These are phyloP conservation scores for Nesometra sesokonis DNA, from an alignment of 35 echinoderm and acorn worm genomes.

Conservation along the genomic window DNA sequence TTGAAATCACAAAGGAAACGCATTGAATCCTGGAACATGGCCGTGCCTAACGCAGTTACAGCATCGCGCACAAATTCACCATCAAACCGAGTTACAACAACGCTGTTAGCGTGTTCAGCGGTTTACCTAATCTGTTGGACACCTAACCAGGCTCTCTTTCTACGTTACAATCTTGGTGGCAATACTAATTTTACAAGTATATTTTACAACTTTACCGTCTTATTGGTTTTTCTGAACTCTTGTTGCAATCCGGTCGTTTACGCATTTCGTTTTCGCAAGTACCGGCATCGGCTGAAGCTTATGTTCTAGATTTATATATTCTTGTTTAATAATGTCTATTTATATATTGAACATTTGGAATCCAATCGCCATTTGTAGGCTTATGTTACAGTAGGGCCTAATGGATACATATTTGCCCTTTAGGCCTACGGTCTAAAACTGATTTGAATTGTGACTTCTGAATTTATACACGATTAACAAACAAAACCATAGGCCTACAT, in stretches of 20 bases:
- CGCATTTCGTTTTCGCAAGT: slow-evolving; percentile 17
- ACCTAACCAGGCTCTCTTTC: slow-evolving; percentile 25
- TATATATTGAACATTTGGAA: no score
- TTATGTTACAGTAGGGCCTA: no score
- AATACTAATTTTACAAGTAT: slow-evolving; percentile 2
- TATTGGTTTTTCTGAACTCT: slow-evolving; percentile 1
- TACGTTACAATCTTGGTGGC: slow-evolving; percentile 8
- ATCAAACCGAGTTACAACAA: neutral
- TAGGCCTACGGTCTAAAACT: no score
- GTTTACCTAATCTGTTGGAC: slow-evolving; percentile 32
- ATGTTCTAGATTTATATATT: no score
- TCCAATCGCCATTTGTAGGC: no score
- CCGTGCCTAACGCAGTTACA: neutral
- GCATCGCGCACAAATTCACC: neutral
- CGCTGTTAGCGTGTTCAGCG: slow-evolving; percentile 9
- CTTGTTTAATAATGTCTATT: no score
- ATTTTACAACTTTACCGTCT: neutral
- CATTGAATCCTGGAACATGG: neutral
- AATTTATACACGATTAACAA: no score
- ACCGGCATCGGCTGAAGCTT: no score
- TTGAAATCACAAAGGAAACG: neutral
- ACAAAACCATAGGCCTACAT: no score
- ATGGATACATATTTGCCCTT: no score
- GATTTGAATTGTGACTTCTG: no score
- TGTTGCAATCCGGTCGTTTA: slow-evolving; percentile 39